Base-by-base conservation (phyloP, 1,140 invertebrate genomes). In the Philaenus spumarius region DNA sequence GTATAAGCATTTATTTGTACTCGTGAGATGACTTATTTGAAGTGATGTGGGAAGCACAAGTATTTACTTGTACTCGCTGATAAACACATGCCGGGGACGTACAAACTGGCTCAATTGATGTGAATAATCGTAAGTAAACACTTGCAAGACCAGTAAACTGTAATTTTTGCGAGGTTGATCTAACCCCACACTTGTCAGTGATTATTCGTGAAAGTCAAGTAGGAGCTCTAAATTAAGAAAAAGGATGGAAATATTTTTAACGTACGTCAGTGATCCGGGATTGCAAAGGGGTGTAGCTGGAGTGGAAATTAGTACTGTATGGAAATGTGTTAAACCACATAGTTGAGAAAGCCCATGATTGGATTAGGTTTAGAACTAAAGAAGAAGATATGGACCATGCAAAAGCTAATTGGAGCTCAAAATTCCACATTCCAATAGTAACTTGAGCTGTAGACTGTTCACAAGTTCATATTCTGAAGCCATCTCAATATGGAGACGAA, bases 391-490 rank as follows among this genome's bases (percentile, higher is more conserved):
- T 52, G 50, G 17, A 30, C 35, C 23, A 20, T 4, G 50, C 50
- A 12, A 52, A 30, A 26, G 17, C 17, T 6, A 26, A 52, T 30
- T 52, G 50, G 50, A 12, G 2, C 17, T 34, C 14, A 52, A 52
- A 48, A 52, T 52, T 52, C 26, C 23, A 26, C 23, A 52, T 52
- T 35, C 50, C 30, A 11, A 52, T 15, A 26, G 50, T 6, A 15
- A n/a, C 35, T 35, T 20, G 30, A 34, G 50, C 30, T 52, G 12
- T 52, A 52, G 50, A 34, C 12, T 52, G 11, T 30, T 9, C 43
- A 47, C 53, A 55, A 37, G 37, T 55, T 3, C 20, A 56, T 26
- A 56, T 56, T 19, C 26, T 47, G 55, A 56, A 56, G 19, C 55
- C 55, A 43, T 43, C 43, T 12, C 24, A 19, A 47, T 34, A 30